phyloP scores from a whole-genome alignment of 2,888 invertebrate species.

The Epiblema foenella region DNA sequence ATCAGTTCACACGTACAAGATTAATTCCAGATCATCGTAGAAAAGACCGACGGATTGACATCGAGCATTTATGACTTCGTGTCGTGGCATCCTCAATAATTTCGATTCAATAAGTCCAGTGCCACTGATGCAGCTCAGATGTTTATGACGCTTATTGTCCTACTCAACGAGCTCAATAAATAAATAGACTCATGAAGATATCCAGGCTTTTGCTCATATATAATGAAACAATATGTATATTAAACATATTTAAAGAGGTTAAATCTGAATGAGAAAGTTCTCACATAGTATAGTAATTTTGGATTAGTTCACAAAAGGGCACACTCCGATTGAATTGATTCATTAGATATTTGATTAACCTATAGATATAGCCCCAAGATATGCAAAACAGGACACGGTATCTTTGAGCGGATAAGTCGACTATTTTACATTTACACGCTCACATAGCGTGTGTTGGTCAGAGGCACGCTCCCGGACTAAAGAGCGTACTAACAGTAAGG shows the following conservation, averaged over 20 bases:
- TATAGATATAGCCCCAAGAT: constrained; percentile 69
- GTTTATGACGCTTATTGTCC: too few species aligned
- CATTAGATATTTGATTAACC: constrained; percentile 78
- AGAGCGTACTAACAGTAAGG: constrained; percentile 27
- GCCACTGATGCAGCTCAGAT: too few species aligned
- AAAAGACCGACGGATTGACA: too few species aligned
- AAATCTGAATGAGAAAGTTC: constrained; percentile 21
- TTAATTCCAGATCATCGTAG: too few species aligned
- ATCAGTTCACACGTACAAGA: not conserved
- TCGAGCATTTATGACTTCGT: too few species aligned
- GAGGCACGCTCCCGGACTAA: constrained; percentile 41
- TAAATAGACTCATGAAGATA: too few species aligned
- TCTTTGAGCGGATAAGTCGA: constrained; percentile 60
- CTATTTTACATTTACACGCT: constrained; percentile 59
- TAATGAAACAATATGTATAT: too few species aligned
- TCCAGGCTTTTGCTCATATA: too few species aligned
- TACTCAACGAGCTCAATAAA: too few species aligned
- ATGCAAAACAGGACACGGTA: constrained; percentile 72
- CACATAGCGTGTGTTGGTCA: constrained; percentile 53
- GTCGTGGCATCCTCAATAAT: too few species aligned
- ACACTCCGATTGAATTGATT: constrained; percentile 68
- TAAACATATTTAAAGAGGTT: not conserved
- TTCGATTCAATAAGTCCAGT: too few species aligned
- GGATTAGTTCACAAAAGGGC: constrained; percentile 52
- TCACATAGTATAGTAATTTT: constrained; percentile 46